Evolutionary conservation across 2,888 invertebrate genomes (phyloP).

Genomic region (Drymonia ruficornis): DNA sequence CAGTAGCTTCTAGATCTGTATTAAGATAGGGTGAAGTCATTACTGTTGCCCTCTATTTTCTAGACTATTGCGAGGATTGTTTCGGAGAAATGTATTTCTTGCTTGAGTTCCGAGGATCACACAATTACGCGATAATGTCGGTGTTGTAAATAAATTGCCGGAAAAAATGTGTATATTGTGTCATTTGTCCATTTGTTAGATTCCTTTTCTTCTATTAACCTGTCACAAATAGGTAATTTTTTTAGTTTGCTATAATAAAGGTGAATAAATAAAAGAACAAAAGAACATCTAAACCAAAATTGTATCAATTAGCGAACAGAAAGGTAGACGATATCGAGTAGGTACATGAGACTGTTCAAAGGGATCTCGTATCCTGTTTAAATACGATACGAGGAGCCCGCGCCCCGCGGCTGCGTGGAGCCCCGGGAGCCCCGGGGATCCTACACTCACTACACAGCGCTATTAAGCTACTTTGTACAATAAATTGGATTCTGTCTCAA

Average conservation of each 20-base stretch:
- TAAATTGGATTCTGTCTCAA: conserved; percentile 1
- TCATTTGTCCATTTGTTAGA: too few species aligned
- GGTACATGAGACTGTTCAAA: background rate
- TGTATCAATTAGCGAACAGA: background rate
- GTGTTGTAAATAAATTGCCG: too few species aligned
- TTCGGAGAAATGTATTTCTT: background rate
- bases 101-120: background rate
- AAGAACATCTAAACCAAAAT: background rate
- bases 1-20: background rate
- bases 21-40: background rate
- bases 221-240: too few species aligned
- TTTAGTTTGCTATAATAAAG: too few species aligned
- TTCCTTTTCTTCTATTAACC: too few species aligned
- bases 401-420: background rate
- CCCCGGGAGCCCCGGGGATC: background rate
- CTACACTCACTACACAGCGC: background rate
- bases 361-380: background rate
- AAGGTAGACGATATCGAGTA: background rate
- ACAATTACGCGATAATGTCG: background rate
- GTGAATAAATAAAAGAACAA: too few species aligned
- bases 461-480: conserved; percentile 1
- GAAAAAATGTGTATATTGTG: too few species aligned
- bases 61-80: background rate
- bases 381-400: background rate
- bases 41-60: background rate